phyloP scores from a whole-genome alignment of 2,888 invertebrate species.

The Dasypogon diadema region DNA sequence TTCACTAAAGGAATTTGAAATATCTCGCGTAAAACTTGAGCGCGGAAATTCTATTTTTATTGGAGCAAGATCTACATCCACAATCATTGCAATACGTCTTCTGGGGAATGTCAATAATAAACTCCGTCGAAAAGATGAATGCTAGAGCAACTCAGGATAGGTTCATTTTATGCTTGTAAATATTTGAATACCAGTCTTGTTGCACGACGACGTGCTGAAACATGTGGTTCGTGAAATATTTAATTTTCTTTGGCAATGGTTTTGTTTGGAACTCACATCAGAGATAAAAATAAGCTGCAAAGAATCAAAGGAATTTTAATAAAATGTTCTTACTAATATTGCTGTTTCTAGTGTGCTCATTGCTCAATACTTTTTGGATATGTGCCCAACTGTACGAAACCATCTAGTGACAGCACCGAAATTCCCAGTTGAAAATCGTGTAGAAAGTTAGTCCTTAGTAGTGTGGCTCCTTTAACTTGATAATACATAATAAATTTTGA shows the following conservation, averaged over 20 bases:
- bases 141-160: not conserved
- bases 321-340: not conserved
- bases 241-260: not conserved
- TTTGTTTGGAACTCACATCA: not conserved
- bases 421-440: too few relatives aligned
- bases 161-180: slow-evolving; percentile 3
- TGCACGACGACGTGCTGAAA: not conserved
- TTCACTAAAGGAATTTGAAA: not conserved
- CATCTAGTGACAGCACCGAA: too few relatives aligned
- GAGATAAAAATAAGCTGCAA: not conserved
- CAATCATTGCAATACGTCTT: not conserved
- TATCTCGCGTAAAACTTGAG: not conserved
- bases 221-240: not conserved
- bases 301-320: not conserved
- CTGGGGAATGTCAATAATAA: not conserved
- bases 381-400: too few relatives aligned
- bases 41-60: slow-evolving; percentile 39
- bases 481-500: too few relatives aligned
- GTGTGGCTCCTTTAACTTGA: too few relatives aligned
- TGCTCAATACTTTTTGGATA: too few relatives aligned
- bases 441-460: too few relatives aligned
- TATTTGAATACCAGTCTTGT: not conserved
- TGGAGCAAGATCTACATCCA: not conserved
- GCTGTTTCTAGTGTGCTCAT: not conserved
- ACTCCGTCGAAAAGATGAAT: not conserved